phyloP scores from a whole-genome alignment of 1,140 invertebrate genomes.

The Drosophila bifasciata region DNA sequence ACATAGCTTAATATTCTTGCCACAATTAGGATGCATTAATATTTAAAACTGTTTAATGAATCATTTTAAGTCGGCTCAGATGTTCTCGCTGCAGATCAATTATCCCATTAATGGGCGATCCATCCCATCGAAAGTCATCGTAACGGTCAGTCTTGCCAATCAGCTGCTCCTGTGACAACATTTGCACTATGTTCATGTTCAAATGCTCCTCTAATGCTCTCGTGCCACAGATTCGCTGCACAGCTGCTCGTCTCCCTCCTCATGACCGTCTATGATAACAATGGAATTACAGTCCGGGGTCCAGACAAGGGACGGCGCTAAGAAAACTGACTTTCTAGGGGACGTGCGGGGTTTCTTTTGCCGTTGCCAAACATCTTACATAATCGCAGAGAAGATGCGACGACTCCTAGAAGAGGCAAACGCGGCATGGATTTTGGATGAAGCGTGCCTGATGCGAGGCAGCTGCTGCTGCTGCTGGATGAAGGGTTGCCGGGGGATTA shows the following conservation, averaged over 20 bases:
- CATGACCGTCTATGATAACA: slow-evolving; percentile 43
- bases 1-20: too few relatives aligned
- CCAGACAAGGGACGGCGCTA: slow-evolving; percentile 66
- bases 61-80: neutral
- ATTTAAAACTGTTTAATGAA: too few relatives aligned
- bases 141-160: slow-evolving; percentile 41
- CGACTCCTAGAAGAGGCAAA: too few relatives aligned
- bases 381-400: slow-evolving; percentile 55
- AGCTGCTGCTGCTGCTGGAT: slow-evolving; percentile 51
- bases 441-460: slow-evolving; percentile 75
- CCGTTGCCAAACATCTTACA: slow-evolving; percentile 66
- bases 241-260: slow-evolving; percentile 28
- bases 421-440: slow-evolving; percentile 56
- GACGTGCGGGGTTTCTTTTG: slow-evolving; percentile 47
- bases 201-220: slow-evolving; percentile 24
- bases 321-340: slow-evolving; percentile 69
- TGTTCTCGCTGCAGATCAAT: neutral
- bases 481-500: slow-evolving; percentile 72
- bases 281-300: slow-evolving; percentile 40
- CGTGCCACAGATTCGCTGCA: slow-evolving; percentile 32
- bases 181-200: slow-evolving; percentile 37
- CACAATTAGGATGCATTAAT: too few relatives aligned
- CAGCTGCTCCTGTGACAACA: slow-evolving; percentile 42
- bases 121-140: slow-evolving; percentile 7
- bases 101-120: slow-evolving; percentile 26